These are phyloP conservation scores for Heloderma charlesbogerti DNA, from an alignment of 2,113 vertebrate genomes.

Conservation along the genomic window DNA sequence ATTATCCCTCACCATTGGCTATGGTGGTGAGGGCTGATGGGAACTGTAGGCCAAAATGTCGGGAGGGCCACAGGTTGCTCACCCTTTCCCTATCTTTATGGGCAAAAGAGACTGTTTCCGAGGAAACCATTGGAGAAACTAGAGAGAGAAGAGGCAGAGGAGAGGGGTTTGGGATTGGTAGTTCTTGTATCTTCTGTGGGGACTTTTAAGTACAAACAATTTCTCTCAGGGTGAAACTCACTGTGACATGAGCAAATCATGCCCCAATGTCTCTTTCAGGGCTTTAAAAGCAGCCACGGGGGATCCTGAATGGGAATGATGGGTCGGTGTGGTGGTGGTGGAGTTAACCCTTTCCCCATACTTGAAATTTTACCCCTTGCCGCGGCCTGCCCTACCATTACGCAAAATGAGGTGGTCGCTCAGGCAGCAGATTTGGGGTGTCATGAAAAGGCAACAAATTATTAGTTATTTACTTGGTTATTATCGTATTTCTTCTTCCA, in stretches of 20 bases:
- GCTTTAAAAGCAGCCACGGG: too few relatives aligned
- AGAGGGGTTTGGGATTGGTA: background rate
- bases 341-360: too few relatives aligned
- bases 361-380: too few relatives aligned
- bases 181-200: background rate
- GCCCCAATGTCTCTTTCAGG: background rate
- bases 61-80: background rate
- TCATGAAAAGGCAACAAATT: too few relatives aligned
- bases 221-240: background rate
- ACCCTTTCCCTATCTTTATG: background rate
- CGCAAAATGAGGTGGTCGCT: background rate
- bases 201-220: background rate
- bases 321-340: too few relatives aligned
- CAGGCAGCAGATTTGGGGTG: background rate
- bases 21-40: too few relatives aligned
- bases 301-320: too few relatives aligned
- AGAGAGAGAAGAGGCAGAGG: background rate
- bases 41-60: too few relatives aligned
- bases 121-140: background rate
- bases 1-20: too few relatives aligned
- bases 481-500: background rate
- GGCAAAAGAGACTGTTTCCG: background rate
- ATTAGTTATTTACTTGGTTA: background rate
- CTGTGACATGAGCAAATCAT: background rate
- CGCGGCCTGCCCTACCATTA: too few relatives aligned